Evolutionary conservation across 2,113 vertebrate genomes (phyloP).

Genomic region (Origma solitaria): DNA sequence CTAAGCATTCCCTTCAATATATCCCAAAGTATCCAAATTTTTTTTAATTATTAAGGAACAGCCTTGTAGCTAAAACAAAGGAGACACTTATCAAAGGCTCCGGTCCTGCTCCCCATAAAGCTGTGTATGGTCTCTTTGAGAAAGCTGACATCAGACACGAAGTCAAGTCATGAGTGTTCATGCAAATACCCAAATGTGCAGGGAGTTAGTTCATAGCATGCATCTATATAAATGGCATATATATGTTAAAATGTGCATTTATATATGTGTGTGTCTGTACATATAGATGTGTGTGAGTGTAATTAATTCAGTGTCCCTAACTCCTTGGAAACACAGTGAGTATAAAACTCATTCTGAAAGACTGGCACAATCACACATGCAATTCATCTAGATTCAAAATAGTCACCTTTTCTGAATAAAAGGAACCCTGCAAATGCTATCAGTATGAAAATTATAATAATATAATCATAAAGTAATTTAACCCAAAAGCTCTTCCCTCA

Average conservation of each 20-base stretch:
- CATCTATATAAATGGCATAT: not conserved
- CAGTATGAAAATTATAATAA: not conserved
- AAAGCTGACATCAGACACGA: not conserved
- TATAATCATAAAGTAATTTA: not conserved
- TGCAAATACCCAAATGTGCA: not conserved
- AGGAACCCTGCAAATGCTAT: not conserved
- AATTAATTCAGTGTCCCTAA: not conserved
- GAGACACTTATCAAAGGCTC: not conserved
- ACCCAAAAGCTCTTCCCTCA: not conserved
- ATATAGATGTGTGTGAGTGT: rapidly evolving
- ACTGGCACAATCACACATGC: not conserved
- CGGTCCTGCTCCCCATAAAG: not conserved
- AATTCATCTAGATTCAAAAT: not conserved
- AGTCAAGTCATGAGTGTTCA: not conserved
- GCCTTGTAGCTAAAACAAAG: not conserved
- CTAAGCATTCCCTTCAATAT: not conserved
- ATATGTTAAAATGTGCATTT: no score
- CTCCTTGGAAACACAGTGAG: not conserved
- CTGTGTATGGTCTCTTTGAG: not conserved
- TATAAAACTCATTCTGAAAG: not conserved
- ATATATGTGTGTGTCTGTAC: not conserved
- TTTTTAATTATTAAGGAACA: not conserved
- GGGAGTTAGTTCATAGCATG: not conserved
- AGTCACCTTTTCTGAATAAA: not conserved
- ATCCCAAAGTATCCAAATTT: not conserved